Percentiles rank a stretch among this genome's conserved stretches.
Conservation (phyloP, 2,113 vertebrate species). For the Tychaedon coryphoeus region DNA sequence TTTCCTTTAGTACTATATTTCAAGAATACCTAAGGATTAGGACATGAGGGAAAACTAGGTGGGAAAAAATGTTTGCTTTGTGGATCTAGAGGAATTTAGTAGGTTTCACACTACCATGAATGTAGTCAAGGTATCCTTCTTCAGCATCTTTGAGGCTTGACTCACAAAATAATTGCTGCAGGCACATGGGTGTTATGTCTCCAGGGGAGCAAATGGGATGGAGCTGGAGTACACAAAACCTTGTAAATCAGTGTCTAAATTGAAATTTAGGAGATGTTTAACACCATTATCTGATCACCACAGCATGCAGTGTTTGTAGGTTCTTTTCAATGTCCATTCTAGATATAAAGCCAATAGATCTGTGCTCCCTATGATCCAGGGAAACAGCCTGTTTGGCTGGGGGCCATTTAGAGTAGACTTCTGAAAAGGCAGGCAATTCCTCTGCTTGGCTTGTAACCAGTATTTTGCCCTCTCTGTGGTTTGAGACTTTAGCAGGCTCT, state of each 20-base stretch:
- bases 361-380: neutral
- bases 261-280: neutral
- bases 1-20: neutral
- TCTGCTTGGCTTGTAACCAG: neutral
- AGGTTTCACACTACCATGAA: neutral
- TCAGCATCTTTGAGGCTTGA: neutral
- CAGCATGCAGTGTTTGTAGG: neutral
- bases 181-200: neutral
- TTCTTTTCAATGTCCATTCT: neutral
- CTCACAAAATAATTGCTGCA: neutral
- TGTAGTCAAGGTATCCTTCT: neutral
- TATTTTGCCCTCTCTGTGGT: neutral
- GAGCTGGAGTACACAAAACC: neutral
- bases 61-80: neutral
- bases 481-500: neutral
- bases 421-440: neutral
- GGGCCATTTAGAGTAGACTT: neutral
- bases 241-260: neutral
- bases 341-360: neutral
- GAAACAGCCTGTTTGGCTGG: neutral
- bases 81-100: neutral
- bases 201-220: neutral
- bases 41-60: neutral
- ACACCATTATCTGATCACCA: neutral
- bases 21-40: neutral